These are phyloP conservation scores for Lithodes maja DNA, from an alignment of 2,888 invertebrate species.

Conservation along the genomic window DNA sequence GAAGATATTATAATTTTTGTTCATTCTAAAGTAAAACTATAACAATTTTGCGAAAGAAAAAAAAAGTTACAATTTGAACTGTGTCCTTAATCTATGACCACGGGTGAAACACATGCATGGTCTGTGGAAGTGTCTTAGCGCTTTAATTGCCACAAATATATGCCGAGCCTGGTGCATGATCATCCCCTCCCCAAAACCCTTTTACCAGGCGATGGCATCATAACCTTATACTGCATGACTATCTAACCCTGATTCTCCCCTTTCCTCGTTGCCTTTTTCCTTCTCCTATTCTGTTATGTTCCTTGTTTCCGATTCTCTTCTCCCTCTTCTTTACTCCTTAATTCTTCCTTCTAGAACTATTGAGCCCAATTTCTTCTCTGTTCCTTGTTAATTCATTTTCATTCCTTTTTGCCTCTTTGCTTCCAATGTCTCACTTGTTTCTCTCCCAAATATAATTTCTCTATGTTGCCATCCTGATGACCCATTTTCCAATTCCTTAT, in stretches of 20 bases:
- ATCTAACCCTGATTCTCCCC: background rate
- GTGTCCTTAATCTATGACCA: conserved; percentile 61
- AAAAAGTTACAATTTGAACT: conserved; percentile 18
- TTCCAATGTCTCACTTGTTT: no score
- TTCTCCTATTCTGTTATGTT: background rate
- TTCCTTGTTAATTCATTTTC: no score
- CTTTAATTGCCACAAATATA: conserved; percentile 7
- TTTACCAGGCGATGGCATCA: conserved; percentile 8
- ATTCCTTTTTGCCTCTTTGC: no score
- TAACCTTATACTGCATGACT: background rate
- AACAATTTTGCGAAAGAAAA: conserved; percentile 23
- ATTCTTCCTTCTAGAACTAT: background rate
- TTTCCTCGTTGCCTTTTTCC: background rate
- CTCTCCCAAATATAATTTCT: no score
- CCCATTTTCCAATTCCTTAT: no score
- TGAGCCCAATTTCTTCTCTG: no score
- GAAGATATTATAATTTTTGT: background rate
- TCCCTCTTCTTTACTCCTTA: background rate
- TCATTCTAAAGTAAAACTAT: conserved; percentile 1
- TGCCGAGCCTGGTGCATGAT: conserved; percentile 32
- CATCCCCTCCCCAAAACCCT: background rate
- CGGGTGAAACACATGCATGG: conserved; percentile 64
- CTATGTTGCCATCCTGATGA: no score
- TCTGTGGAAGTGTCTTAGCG: conserved; percentile 39
- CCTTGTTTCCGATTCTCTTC: background rate